Conservation (phyloP, 2,113 vertebrate species). For the Synodontis membranacea region DNA sequence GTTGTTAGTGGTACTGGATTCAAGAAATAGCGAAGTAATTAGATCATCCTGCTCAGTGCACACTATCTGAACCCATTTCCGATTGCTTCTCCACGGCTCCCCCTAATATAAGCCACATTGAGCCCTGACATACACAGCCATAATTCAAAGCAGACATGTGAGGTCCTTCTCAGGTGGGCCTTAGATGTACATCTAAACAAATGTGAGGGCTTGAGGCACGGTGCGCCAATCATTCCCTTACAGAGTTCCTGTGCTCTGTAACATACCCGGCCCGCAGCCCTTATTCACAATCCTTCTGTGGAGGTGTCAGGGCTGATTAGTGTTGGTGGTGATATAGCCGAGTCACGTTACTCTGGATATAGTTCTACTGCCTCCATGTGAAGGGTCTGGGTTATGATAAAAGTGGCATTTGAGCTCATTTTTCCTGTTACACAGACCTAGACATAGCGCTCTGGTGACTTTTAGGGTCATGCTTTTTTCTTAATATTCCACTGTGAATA, state of each 20-base stretch:
- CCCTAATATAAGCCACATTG: constrained; percentile 71
- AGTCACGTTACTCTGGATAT: background rate
- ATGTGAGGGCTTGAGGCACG: constrained; percentile 13
- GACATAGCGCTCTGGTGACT: background rate
- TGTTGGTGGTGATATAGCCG: background rate
- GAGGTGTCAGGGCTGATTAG: constrained; percentile 22
- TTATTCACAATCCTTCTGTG: constrained; percentile 13
- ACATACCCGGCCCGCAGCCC: background rate
- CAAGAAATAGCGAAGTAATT: constrained; percentile 66
- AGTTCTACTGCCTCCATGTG: background rate
- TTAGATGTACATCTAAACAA: constrained; percentile 47
- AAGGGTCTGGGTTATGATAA: constrained; percentile 14
- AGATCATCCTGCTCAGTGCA: constrained; percentile 61
- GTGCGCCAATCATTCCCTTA: constrained; percentile 1
- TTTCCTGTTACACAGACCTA: background rate
- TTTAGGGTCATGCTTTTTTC: background rate
- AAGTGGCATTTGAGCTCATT: background rate
- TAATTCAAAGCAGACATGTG: constrained; percentile 66
- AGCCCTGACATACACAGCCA: constrained; percentile 45
- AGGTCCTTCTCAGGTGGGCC: constrained; percentile 63
- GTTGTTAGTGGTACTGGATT: constrained; percentile 31
- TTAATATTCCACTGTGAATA: background rate
- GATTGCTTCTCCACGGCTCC: constrained; percentile 53
- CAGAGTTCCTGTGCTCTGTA: constrained; percentile 24
- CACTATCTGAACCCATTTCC: constrained; percentile 68